phyloP scores from a whole-genome alignment of 1,140 invertebrate species.

The Pseudomyrmex concolor region DNA sequence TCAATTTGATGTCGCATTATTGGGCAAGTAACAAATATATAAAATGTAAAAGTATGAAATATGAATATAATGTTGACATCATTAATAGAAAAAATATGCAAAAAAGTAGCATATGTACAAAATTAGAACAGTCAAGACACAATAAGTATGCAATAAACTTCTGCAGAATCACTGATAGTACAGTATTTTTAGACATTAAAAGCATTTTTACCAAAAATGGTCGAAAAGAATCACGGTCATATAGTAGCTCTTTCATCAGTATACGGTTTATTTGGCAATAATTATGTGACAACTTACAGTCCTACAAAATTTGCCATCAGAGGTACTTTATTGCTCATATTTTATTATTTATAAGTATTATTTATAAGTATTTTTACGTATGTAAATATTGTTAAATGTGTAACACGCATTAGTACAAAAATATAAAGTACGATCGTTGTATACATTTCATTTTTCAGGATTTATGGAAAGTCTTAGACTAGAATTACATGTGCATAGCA shows the following conservation, averaged over 20 bases:
- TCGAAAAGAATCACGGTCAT: constrained; percentile 91
- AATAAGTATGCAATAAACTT: background rate
- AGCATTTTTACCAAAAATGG: constrained; percentile 93
- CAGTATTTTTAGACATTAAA: constrained; percentile 87
- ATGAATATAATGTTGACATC: background rate
- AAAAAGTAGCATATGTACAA: background rate
- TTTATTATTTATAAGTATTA: background rate
- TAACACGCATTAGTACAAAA: background rate
- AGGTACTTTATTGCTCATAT: constrained; percentile 79
- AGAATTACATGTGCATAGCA: background rate
- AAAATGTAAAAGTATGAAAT: background rate
- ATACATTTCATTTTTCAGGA: background rate
- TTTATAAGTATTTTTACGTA: background rate
- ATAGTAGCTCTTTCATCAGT: constrained; percentile 93
- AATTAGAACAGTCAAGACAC: background rate
- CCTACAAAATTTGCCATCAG: constrained; percentile 93
- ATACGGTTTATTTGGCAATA: constrained; percentile 90
- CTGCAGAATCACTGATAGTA: background rate
- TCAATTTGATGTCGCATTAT: constrained; percentile 93
- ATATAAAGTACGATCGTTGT: background rate
- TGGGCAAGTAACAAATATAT: constrained; percentile 87
- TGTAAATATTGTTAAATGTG: background rate
- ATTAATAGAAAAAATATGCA: background rate
- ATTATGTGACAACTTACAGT: constrained; percentile 93
- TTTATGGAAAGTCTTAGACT: background rate